Evolutionary conservation across 2,797 vertebrate genomes (phyloP), one percentile per base, ranked within the genome.

Genomic region (Botia kubotai): DNA sequence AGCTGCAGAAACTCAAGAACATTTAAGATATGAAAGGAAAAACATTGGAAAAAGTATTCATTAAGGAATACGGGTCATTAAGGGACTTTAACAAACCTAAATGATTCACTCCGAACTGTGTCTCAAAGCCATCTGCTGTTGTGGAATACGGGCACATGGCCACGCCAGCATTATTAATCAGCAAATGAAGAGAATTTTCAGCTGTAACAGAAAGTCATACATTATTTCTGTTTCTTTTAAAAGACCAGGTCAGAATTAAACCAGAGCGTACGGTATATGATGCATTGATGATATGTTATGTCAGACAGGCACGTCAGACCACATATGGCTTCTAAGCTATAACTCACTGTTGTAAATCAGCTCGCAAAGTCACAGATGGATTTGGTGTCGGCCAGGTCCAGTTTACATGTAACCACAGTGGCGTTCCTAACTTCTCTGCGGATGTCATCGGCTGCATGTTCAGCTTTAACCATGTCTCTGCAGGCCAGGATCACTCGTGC

Each of bases 71-170:
- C 55, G 23, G 2, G 16, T 23, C 39, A 43, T 43, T 43, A 43
- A 43, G 4, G 39, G 6, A 69, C 5, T 2, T 68, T 23, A 50
- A 65, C 53, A 0, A 87, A 95, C 93, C 94, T 79, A 94, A 89
- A 83, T 94, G 93, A 89, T 94, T 95, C 80, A 94, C 92, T 77
- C 93, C 94, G 86, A 95, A 92, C 75, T 94, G 93, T 82, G 90
- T 90, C 84, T 94, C 94, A 77, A 82, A 93, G 72, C 93, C 93
- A 43, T 94, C 93, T 57, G 14, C 86, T 3, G 94, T 95, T 6
- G 57, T 87, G 39, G 82, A 29, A 46, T 89, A 88, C 0, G 92
- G 80, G 50, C 94, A 93, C 12, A 91, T 52, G 39, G 92, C 92
- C 83, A 95, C 90, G 0, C 91, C 94, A 52, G 94, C 93, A 26